Evolutionary conservation across 2,888 invertebrate species (phyloP).

Genomic region (Cosmia pyralina): DNA sequence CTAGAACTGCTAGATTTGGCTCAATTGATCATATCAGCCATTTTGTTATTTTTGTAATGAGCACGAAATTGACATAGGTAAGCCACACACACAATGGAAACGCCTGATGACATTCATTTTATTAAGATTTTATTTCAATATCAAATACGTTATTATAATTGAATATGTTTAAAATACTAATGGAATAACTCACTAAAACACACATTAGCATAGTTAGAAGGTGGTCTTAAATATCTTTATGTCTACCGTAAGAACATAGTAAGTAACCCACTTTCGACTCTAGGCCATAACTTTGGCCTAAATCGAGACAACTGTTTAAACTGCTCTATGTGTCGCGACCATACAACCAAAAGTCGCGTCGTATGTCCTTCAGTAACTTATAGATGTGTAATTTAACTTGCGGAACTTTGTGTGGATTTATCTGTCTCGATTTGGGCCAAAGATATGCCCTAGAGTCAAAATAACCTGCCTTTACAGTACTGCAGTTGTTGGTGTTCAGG

Average conservation of each 20-base stretch:
- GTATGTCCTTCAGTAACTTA: no score
- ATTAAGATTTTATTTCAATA: neutral
- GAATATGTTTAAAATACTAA: slow-evolving; percentile 1
- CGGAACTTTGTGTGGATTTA: no score
- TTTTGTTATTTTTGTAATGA: slow-evolving; percentile 1
- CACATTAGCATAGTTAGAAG: neutral
- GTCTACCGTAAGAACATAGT: no score
- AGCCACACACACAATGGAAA: neutral
- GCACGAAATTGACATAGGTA: neutral
- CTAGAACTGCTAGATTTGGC: slow-evolving; percentile 14
- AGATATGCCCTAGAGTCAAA: no score
- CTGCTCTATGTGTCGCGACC: no score
- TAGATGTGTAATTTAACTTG: no score
- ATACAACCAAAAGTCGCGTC: no score
- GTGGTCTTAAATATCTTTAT: neutral
- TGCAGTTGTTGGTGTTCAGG: neutral
- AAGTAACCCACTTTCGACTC: no score
- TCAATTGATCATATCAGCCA: slow-evolving; percentile 1
- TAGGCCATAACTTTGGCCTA: no score
- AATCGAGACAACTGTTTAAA: no score
- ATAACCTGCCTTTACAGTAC: no score
- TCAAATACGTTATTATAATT: neutral
- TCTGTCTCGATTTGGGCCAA: no score
- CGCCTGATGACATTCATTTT: neutral
- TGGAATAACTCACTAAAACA: neutral